phyloP scores from a whole-genome alignment of 2,113 vertebrate species.

The Alces alces region DNA sequence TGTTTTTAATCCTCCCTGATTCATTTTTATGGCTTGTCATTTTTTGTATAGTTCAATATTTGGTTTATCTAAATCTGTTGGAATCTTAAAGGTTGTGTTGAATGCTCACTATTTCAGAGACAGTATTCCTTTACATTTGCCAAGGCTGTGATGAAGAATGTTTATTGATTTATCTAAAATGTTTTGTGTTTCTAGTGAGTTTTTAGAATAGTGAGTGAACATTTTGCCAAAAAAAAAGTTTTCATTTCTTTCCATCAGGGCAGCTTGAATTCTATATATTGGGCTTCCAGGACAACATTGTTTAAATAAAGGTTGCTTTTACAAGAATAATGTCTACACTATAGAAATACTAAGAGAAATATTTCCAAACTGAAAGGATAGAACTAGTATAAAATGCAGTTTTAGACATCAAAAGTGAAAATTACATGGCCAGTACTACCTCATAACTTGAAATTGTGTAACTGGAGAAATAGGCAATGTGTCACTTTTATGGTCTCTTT shows the following conservation, averaged over 20 bases:
- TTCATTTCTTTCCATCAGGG: background rate
- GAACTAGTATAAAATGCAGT: background rate
- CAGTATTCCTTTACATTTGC: background rate
- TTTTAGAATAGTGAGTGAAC: background rate
- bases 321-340: background rate
- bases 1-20: background rate
- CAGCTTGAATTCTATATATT: background rate
- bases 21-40: background rate
- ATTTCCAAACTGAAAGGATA: background rate
- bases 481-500: background rate
- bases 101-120: background rate
- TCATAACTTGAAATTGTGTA: background rate
- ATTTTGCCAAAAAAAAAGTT: background rate
- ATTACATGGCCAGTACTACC: fast-evolving
- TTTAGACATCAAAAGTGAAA: background rate
- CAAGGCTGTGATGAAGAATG: background rate
- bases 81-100: background rate
- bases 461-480: background rate
- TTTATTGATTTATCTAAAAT: background rate
- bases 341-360: background rate
- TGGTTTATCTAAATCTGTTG: background rate
- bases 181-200: background rate
- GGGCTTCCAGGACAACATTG: background rate
- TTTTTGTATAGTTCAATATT: background rate
- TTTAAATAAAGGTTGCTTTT: background rate